Evolutionary conservation across 2,113 vertebrate genomes (phyloP).

Genomic region (Bubo bubo): DNA sequence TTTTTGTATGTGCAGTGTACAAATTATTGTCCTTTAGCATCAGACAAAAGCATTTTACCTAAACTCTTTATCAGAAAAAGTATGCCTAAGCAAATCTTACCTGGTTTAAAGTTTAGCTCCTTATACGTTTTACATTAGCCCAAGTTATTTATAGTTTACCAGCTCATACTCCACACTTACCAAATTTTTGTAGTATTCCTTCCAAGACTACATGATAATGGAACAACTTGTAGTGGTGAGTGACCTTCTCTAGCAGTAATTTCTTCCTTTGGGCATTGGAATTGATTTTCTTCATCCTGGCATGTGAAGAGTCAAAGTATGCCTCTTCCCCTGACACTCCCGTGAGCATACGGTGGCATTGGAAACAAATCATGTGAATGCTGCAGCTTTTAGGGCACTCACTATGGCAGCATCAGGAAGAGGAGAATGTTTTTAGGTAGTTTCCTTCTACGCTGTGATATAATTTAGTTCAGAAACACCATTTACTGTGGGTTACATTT

Average conservation of each 20-base stretch:
- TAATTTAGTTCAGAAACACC: background rate
- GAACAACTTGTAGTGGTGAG: slow-evolving; percentile 9
- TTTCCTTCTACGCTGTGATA: background rate
- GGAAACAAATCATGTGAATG: background rate
- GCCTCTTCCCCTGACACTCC: slow-evolving; percentile 59
- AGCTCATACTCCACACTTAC: background rate
- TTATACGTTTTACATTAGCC: background rate
- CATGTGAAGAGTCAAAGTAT: slow-evolving; percentile 45
- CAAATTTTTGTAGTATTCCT: slow-evolving; percentile 49
- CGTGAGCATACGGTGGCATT: background rate
- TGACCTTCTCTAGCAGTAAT: slow-evolving; percentile 68
- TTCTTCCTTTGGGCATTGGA: slow-evolving; percentile 66
- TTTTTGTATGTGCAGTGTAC: background rate
- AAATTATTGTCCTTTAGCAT: background rate
- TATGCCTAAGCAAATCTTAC: background rate
- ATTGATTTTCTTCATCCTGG: slow-evolving; percentile 72
- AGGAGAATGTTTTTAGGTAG: background rate
- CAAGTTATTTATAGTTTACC: background rate
- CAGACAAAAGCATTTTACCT: background rate
- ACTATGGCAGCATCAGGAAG: background rate
- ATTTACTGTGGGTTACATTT: background rate
- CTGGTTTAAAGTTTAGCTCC: background rate
- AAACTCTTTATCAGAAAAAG: background rate
- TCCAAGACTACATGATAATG: slow-evolving; percentile 9
- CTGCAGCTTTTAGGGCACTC: background rate